These are phyloP conservation scores for Drosophila ohnishii DNA, from an alignment of 1,140 invertebrate species.

Conservation along the genomic window DNA sequence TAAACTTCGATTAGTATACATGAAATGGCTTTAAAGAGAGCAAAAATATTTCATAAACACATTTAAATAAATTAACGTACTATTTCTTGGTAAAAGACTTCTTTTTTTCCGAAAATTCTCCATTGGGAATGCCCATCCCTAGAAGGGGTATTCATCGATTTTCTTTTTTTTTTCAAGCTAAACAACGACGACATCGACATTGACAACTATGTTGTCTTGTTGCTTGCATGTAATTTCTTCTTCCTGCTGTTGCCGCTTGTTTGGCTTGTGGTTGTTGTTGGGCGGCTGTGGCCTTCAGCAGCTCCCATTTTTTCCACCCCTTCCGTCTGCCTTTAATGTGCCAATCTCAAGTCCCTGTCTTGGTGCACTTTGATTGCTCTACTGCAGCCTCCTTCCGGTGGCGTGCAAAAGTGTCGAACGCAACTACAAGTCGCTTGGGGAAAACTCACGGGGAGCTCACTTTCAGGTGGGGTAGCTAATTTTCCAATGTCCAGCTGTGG, in stretches of 20 bases:
- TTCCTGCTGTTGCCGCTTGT: constrained; percentile 67
- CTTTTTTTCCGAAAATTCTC: background rate
- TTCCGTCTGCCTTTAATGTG: constrained; percentile 52
- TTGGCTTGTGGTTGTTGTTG: constrained; percentile 62
- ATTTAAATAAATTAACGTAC: too few species aligned
- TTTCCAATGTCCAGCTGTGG: constrained; percentile 18
- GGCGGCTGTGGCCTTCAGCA: constrained; percentile 19
- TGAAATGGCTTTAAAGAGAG: too few species aligned
- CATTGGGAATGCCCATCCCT: background rate
- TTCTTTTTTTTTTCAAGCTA: constrained; percentile 23
- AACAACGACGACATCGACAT: constrained; percentile 48
- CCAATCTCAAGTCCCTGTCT: constrained; percentile 52
- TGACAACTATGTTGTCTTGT: constrained; percentile 66
- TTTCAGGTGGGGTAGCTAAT: constrained; percentile 12
- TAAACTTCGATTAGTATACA: too few species aligned
- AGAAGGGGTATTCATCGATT: constrained; percentile 18
- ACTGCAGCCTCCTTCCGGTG: constrained; percentile 16
- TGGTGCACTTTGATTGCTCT: constrained; percentile 63
- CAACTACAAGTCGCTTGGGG: constrained; percentile 30
- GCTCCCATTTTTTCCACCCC: background rate
- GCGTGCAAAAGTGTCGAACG: constrained; percentile 50
- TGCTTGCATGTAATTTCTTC: constrained; percentile 68
- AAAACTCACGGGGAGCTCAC: constrained; percentile 18
- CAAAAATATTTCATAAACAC: too few species aligned
- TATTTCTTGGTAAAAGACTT: background rate